Evolutionary conservation across 2,113 vertebrate genomes (phyloP), one percentile per base, ranked within the genome.

Genomic region (Abramis brama): DNA sequence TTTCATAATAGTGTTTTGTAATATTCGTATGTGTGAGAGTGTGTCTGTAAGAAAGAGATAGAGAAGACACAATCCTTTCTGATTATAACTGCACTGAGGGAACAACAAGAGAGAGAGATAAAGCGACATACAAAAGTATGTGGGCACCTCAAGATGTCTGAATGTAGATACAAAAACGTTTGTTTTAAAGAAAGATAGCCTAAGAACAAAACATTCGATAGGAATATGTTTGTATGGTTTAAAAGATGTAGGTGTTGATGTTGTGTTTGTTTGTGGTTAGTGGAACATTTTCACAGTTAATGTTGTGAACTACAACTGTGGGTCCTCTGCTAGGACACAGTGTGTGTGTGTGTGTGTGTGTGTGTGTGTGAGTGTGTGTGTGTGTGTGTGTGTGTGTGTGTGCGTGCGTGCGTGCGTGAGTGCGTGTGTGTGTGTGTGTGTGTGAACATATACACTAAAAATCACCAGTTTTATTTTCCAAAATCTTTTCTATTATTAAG

Each of bases 21-120:
- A n/a, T 84, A 5, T 84, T 52, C 45, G 82, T 30, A 43, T 75
- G 55, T 25, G 68, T 62, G 70, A 60, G 66, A 55, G 80, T 55
- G 80, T 27, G 52, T 76, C 55, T 62, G 57, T 64, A 47, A 50
- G 59, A 30, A 62, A 47, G 36, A 33, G 73, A 62, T 43, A 8
- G 25, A 59, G 55, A 75, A 36, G 73, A 71, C 68, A 43, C 68
- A 43, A 43, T 64, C 39, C 27, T 52, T 66, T 85, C 83, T 77
- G 76, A 85, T 77, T 25, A 77, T 77, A 77, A 77, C 39, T 50
- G 12, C 25, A n/a, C 25, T 5, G 59, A 64, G n/a, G 30, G 19
- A 43, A 71, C 19, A 71, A 43, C 0, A 4, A 43, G 36, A 23
- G 66, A 43, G 39, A 43, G 66, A 70, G 64, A 68, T 39, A 71